Base-by-base conservation (phyloP, 2,797 vertebrate species). In the Anguilla obscura region DNA sequence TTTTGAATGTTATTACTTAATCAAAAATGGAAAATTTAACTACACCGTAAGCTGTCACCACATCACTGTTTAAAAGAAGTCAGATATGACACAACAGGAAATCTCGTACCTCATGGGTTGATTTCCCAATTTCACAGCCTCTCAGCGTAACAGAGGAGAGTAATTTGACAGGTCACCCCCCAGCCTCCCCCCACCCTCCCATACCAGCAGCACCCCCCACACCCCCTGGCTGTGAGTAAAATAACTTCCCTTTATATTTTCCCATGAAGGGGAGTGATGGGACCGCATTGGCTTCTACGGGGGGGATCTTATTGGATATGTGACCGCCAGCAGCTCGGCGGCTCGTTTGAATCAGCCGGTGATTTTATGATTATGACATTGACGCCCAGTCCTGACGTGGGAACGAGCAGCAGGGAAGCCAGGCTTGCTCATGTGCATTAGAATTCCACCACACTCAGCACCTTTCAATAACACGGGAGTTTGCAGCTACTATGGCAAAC, bases 61-160 rank as follows among this genome's bases (percentile, higher is more conserved):
- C 45, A 24, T n/a, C 79, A 27, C 40, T 82, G 79, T 82, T 21
- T 48, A 82, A 1, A 82, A 50, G 1, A 14, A 82, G 8, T 50
- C 45, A n/a, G 79, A 24, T 82, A 79, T 21, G 36, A 79, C 30
- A 50, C 45, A 82, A 10, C 45, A n/a, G 40, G 24, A 48, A 24
- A 50, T 50, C 79, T 7, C 10, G 7, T 24, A 48, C 79, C 40
- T 50, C 18, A 24, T 21, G 1, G 45, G 45, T 12, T n/a, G 79
- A 82, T 82, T 82, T 82, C 21, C 40, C 79, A 82, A 82, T 82
- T 48, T 82, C 79, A 82, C 79, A 82, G 79, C 1, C 79, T n/a
- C 21, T 82, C 74, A 79, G 16, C 4, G 40, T 45, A 79, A 79
- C 74, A 79, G 36, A 21, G 74, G 74, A 40, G 33, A 79, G 36